A percentile compares a stretch with the other conserved stretches of the same genome.
phyloP scores from a whole-genome alignment of 2,797 vertebrate genomes.

The Typhlichthys eigenmanni region DNA sequence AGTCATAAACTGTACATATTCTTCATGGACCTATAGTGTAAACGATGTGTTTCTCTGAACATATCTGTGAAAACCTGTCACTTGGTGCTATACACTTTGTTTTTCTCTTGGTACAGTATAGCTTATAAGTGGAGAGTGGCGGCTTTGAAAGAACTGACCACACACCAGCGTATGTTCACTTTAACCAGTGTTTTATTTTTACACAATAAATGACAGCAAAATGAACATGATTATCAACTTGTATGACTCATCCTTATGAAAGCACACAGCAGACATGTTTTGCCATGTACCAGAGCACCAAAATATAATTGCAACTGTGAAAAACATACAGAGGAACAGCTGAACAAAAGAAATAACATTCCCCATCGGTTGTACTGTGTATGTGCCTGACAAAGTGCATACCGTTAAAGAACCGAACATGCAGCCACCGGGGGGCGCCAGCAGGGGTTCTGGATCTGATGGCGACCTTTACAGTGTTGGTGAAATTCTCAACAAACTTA shows the following conservation, averaged over 20 bases:
- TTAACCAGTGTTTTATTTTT: constrained; percentile 83
- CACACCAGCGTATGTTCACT: constrained; percentile 56
- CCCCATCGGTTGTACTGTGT: constrained; percentile 65
- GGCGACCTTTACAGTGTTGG: constrained; percentile 68
- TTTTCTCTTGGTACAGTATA: no score
- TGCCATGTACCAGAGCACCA: constrained; percentile 76
- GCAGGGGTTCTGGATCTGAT: constrained; percentile 40
- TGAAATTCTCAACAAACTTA: constrained; percentile 58
- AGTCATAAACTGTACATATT: no score
- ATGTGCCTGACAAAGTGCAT: constrained; percentile 77
- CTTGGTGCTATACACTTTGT: no score
- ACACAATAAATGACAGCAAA: constrained; percentile 82
- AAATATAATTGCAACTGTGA: constrained; percentile 73
- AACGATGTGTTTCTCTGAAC: no score
- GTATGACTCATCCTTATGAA: constrained; percentile 75
- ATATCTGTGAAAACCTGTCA: no score
- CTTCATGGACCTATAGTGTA: no score
- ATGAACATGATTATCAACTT: constrained; percentile 76
- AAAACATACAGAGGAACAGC: constrained; percentile 61
- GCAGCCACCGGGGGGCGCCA: constrained; percentile 49
- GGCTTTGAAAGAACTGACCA: constrained; percentile 35
- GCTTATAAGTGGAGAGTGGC: no score
- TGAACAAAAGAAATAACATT: constrained; percentile 39
- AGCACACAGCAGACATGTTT: constrained; percentile 76
- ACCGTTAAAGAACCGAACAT: constrained; percentile 63